A percentile compares a stretch with the other conserved stretches of the same genome.
Conservation (phyloP, 2,888 invertebrate genomes). For the Cyrtodaria siliqua region DNA sequence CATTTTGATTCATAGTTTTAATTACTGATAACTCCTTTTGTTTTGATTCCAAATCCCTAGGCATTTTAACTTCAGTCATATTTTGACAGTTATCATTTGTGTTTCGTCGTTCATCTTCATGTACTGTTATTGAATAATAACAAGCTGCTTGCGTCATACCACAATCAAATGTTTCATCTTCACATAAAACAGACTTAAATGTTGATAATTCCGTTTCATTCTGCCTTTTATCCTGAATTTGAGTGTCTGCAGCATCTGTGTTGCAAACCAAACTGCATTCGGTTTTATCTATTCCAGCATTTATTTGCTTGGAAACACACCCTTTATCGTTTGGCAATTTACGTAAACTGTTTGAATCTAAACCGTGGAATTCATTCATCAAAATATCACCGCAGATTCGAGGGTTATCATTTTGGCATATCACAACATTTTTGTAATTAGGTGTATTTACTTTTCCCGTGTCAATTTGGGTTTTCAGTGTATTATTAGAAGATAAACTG, state of each 20-base stretch:
- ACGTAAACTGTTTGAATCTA: constrained; percentile 25
- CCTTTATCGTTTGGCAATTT: constrained; percentile 25
- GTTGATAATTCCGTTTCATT: constrained; percentile 10
- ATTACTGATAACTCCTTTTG: no score
- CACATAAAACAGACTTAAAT: constrained; percentile 17
- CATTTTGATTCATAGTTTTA: not conserved
- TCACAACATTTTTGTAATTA: not conserved
- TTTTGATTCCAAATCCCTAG: no score
- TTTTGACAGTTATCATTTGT: no score
- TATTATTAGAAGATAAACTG: no score
- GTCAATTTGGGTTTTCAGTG: no score
- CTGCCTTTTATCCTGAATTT: constrained; percentile 36
- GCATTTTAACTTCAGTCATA: no score
- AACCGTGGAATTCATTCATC: constrained; percentile 9
- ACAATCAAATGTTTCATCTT: constrained; percentile 13
- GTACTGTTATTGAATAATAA: no score
- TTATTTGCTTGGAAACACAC: constrained; percentile 21
- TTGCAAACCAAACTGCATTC: constrained; percentile 5
- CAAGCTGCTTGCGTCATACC: not conserved
- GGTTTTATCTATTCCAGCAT: constrained; percentile 31
- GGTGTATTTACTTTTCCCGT: no score
- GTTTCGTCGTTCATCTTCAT: no score
- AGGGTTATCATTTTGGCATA: constrained; percentile 32
- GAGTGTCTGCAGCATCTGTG: constrained; percentile 41
- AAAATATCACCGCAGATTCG: constrained; percentile 3